phyloP scores from a whole-genome alignment of 2,797 vertebrate genomes.

The Malurus splendens region DNA sequence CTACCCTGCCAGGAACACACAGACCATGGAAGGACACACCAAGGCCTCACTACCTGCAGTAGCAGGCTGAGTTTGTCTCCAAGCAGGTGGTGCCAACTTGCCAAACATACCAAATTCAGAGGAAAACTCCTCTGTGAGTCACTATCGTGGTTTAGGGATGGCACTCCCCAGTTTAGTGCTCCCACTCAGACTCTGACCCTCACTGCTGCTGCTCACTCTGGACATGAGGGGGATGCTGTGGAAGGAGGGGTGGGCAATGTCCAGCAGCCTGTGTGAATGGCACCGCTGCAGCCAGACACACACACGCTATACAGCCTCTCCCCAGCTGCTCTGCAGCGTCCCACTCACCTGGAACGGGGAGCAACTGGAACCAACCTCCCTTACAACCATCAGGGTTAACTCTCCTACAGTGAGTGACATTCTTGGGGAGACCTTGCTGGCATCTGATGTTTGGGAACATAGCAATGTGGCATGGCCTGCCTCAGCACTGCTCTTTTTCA shows the following conservation, averaged over 20 bases:
- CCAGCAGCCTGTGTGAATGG: rapidly evolving
- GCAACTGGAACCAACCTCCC: neutral
- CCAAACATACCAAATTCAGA: neutral
- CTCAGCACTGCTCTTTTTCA: neutral
- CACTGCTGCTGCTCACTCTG: neutral
- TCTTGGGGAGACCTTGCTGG: rapidly evolving
- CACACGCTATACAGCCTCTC: neutral
- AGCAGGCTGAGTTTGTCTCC: neutral
- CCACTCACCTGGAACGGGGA: neutral
- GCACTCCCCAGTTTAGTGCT: no score
- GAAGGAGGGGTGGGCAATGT: neutral
- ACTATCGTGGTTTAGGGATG: neutral
- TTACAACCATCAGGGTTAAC: neutral
- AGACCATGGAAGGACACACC: neutral
- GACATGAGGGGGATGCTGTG: no score
- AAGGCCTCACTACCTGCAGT: rapidly evolving
- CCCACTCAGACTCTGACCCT: neutral
- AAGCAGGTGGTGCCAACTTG: neutral
- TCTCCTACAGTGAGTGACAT: neutral
- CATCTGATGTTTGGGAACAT: neutral
- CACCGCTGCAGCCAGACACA: neutral
- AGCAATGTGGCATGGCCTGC: neutral
- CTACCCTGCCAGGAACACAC: neutral
- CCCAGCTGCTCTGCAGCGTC: no score
- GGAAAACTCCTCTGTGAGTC: neutral